Evolutionary conservation across 1,140 invertebrate genomes (phyloP), one percentile per base, ranked within the genome.

Genomic region (Leucophenga varia): DNA sequence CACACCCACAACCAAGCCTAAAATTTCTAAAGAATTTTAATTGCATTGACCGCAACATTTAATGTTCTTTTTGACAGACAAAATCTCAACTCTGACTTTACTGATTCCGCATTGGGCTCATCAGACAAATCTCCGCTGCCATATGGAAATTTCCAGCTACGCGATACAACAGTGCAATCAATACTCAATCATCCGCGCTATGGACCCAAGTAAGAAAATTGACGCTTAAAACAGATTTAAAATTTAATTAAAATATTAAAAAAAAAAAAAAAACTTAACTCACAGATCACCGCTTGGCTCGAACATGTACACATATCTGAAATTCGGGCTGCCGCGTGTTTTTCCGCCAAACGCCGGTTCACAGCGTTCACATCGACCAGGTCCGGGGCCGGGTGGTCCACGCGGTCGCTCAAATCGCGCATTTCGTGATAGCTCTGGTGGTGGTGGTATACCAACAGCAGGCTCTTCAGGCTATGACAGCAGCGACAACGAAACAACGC

Each of bases 11-110:
- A n/a, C n/a, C n/a, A n/a, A n/a, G n/a, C n/a, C n/a, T n/a, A n/a
- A n/a, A n/a, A n/a, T n/a, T n/a, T n/a, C n/a, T n/a, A n/a, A n/a
- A n/a, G n/a, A n/a, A n/a, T n/a, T n/a, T n/a, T n/a, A n/a, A n/a
- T n/a, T n/a, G n/a, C n/a, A n/a, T n/a, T n/a, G n/a, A n/a, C n/a
- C n/a, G n/a, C n/a, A n/a, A n/a, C n/a, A n/a, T n/a, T n/a, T n/a
- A n/a, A n/a, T n/a, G n/a, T n/a, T n/a, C n/a, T n/a, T n/a, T 35
- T 19, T 13, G 20, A 14, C 78, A 90, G 93, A 61, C 93, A 96
- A 84, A 96, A 96, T 75, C 78, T 95, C 21, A 96, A 95, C 76
- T 94, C 91, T 0, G 93, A 95, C 75, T 95, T 95, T 72, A 94
- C 92, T 38, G 93, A 95, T 72, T 93, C 90, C 30, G 93, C 93